Evolutionary conservation across 2,113 vertebrate genomes (phyloP).

Genomic region (Elephantulus edwardii): DNA sequence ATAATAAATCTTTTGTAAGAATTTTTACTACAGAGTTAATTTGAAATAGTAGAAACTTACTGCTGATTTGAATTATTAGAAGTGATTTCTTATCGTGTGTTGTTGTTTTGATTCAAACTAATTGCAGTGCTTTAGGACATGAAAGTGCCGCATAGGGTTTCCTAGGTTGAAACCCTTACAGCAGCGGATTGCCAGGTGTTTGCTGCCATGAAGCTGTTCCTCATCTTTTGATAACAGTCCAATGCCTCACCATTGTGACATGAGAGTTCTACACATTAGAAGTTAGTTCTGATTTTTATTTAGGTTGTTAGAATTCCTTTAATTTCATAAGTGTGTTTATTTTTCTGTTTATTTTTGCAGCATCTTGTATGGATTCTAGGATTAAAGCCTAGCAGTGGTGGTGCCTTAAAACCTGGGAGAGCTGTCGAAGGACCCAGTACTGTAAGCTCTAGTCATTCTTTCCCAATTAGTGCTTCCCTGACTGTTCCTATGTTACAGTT

Average conservation of each 20-base stretch:
- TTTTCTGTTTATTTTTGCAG: constrained; percentile 76
- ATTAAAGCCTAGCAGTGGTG: constrained; percentile 94
- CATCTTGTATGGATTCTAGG: constrained; percentile 99
- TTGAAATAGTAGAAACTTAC: constrained; percentile 1
- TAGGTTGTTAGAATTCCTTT: constrained; percentile 27
- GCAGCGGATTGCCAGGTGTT: too few relatives aligned
- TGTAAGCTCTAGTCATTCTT: constrained; percentile 83
- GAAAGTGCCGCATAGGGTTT: too few relatives aligned
- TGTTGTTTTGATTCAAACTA: too few relatives aligned
- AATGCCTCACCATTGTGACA: too few relatives aligned
- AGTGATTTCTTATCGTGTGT: too few relatives aligned
- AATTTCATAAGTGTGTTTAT: constrained; percentile 28
- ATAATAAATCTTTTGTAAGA: constrained; percentile 9
- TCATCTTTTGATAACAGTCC: too few relatives aligned
- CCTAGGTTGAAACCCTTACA: too few relatives aligned
- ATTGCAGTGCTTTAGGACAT: too few relatives aligned
- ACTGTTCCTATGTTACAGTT: constrained; percentile 36
- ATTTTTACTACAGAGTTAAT: constrained; percentile 19
- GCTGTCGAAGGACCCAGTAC: constrained; percentile 98
- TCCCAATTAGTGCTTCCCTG: neutral
- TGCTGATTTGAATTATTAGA: too few relatives aligned
- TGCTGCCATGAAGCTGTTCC: too few relatives aligned
- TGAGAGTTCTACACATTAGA: too few relatives aligned
- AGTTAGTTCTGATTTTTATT: neutral
- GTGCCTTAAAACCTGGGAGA: constrained; percentile 96